Evolutionary conservation across 2,888 invertebrate species (phyloP).

Genomic region (Tipula confusa): DNA sequence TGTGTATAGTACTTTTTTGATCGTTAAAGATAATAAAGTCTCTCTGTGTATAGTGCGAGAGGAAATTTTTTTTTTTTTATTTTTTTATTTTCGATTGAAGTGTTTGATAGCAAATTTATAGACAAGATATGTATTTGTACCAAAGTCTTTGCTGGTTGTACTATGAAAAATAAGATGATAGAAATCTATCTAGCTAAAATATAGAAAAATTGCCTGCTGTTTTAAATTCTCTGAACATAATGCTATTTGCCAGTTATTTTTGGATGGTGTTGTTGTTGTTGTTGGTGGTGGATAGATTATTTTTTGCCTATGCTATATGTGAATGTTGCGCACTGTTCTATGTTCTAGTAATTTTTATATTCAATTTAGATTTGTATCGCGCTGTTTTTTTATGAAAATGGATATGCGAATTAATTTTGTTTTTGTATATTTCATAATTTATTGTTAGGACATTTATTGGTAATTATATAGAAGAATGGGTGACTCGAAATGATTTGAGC

Average conservation of each 20-base stretch:
- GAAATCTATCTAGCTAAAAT: neutral
- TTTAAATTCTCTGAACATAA: neutral
- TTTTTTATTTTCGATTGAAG: neutral
- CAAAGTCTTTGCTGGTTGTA: neutral
- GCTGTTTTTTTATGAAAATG: neutral
- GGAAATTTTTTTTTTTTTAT: neutral
- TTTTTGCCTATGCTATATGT: neutral
- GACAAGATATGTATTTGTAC: neutral
- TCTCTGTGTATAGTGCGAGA: neutral
- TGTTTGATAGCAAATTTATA: neutral
- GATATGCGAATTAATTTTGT: neutral
- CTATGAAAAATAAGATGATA: conserved; percentile 20
- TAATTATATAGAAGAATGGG: neutral
- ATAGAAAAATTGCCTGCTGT: neutral
- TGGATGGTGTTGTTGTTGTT: neutral
- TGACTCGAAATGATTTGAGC: neutral
- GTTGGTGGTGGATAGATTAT: neutral
- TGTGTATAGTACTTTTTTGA: neutral
- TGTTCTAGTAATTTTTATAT: conserved; percentile 20
- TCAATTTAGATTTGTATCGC: neutral
- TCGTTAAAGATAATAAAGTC: neutral
- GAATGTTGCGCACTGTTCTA: neutral
- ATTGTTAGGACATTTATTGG: conserved; percentile 3
- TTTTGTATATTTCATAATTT: neutral
- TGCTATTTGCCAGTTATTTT: neutral